Evolutionary conservation across 2,113 vertebrate species (phyloP).

Genomic region (Microtus richardsoni): DNA sequence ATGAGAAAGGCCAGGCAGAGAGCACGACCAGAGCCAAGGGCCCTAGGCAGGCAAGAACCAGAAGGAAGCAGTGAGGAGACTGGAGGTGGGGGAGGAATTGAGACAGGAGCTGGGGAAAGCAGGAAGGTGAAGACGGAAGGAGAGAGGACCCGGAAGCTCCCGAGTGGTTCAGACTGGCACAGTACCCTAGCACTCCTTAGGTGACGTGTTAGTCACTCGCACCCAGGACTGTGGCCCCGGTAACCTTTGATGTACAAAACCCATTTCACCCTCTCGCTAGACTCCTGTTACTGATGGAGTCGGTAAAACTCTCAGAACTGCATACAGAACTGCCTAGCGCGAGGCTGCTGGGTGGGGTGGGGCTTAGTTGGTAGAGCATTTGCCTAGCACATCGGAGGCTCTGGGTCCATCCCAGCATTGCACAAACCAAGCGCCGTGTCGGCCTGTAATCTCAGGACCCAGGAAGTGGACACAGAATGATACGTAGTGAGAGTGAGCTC

Average conservation of each 20-base stretch:
- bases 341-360: neutral
- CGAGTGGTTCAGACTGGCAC: too few relatives aligned
- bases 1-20: neutral
- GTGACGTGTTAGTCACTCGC: neutral
- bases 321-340: neutral
- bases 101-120: neutral
- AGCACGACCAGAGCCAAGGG: neutral
- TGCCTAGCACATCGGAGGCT: too few relatives aligned
- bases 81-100: neutral
- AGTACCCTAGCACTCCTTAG: neutral
- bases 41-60: neutral
- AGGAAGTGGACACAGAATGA: neutral
- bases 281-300: neutral
- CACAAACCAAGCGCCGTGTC: neutral
- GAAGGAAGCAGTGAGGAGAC: neutral
- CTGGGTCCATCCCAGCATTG: neutral
- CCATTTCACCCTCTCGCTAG: neutral
- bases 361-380: neutral
- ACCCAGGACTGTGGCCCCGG: neutral
- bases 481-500: neutral
- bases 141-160: neutral
- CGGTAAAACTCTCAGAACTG: neutral
- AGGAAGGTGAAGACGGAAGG: fast-evolving
- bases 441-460: neutral
- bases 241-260: neutral